These are phyloP conservation scores for Elmis aenea DNA, from an alignment of 2,888 invertebrate genomes.

Conservation along the genomic window DNA sequence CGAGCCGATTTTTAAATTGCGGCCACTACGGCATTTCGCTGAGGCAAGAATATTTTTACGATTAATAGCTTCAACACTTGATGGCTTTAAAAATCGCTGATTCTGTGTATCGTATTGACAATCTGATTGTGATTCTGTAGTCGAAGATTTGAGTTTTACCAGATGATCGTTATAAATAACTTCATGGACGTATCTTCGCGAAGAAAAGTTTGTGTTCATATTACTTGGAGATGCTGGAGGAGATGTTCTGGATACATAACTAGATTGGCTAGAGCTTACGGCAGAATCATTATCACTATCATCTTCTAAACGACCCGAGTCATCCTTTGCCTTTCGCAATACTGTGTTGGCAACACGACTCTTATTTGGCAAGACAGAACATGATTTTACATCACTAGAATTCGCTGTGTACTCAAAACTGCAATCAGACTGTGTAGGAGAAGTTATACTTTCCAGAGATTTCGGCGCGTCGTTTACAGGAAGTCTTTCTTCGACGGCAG, in stretches of 20 bases:
- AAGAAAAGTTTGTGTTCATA: conserved; percentile 18
- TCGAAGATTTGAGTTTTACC: conserved; percentile 6
- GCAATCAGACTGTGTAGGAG: conserved; percentile 55
- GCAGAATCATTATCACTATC: conserved; percentile 86
- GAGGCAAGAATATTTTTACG: conserved; percentile 83
- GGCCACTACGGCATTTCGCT: conserved; percentile 78
- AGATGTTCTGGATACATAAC: conserved; percentile 71
- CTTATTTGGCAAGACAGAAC: neutral
- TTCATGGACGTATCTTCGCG: conserved; percentile 3
- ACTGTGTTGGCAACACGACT: too few species aligned
- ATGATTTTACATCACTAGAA: conserved; percentile 30
- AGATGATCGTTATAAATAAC: conserved; percentile 7
- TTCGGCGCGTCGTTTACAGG: conserved; percentile 47
- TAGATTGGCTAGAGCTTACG: conserved; percentile 78
- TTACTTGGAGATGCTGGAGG: conserved; percentile 63
- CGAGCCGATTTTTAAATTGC: conserved; percentile 66
- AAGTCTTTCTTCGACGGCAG: conserved; percentile 23
- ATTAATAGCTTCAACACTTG: conserved; percentile 78
- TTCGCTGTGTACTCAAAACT: conserved; percentile 51
- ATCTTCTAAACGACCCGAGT: conserved; percentile 42
- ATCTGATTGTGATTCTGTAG: conserved; percentile 11
- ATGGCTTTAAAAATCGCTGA: conserved; percentile 68
- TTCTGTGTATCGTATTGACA: conserved; percentile 37
- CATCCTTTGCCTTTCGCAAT: conserved; percentile 8
- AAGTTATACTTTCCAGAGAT: conserved; percentile 55